Base-by-base conservation (phyloP, 1,140 invertebrate genomes). In the Mylabris phalerata region DNA sequence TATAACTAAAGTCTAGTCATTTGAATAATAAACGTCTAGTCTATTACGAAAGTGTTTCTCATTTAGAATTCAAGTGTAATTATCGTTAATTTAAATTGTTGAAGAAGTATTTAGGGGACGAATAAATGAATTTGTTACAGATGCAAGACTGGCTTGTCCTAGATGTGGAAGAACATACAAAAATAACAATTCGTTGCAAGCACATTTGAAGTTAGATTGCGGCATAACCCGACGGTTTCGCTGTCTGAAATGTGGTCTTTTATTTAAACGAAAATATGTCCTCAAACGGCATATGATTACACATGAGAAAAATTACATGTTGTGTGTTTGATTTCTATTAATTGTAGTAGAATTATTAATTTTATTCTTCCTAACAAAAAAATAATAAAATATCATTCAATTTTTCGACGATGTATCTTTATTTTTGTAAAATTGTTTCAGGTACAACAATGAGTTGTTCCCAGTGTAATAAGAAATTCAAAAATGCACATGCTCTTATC, bases 81-180 rank as follows among this genome's bases (percentile, higher is more conserved):
- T 32, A 32, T 7, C 7, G 7, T 32, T 32, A 32, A 32, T 32
- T 32, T 32, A 7, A 5, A 32, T 32, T 32, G 4, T 19, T 19
- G 19, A 19, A 7, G 32, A 5, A 32, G 32, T 5, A 5, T 7
- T 32, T 32, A 5, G 32, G 32, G 32, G 32, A 32, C 13, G 11
- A 57, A 43, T 55, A 42, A 40, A 19, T 10, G 38, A 27, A 26
- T 26, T 49, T 32, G 46, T 63, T 60, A 38, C 54, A 57, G 58
- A 19, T 13, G n/a, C 38, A 6, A 48, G 50, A n/a, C 41, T 54
- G 27, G 56, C 11, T 13, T 64, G 62, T 56, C 25, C 32, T 9
- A 50, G 58, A 2, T 67, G 66, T 54, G 52, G 50, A 13, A 67
- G 62, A 50, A 25, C 32, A 11, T 66, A 66, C 43, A 63, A 59